Evolutionary conservation across 2,797 vertebrate species (phyloP).

Genomic region (Pelodytes ibericus): DNA sequence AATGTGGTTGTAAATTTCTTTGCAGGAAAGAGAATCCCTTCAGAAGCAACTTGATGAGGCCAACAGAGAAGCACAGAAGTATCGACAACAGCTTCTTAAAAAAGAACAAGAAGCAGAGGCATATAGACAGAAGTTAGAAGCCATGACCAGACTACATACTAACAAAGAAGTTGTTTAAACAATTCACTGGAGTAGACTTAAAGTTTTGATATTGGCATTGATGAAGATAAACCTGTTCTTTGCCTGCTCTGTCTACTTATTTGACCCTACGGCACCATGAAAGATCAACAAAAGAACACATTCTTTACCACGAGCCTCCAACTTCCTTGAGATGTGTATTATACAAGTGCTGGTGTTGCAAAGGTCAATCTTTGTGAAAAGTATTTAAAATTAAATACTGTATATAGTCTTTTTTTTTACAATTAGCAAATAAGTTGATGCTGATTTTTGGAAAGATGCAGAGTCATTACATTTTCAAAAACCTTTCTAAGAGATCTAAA

Average conservation of each 20-base stretch:
- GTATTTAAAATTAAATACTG: constrained; percentile 83
- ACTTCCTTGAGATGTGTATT: constrained; percentile 74
- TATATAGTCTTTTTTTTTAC: constrained; percentile 78
- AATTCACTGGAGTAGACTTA: constrained; percentile 58
- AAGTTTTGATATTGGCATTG: constrained; percentile 62
- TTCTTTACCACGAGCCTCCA: constrained; percentile 57
- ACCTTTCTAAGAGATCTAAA: background rate
- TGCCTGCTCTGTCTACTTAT: constrained; percentile 60
- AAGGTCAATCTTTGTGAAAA: constrained; percentile 71
- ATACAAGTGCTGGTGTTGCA: constrained; percentile 73
- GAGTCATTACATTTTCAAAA: constrained; percentile 63
- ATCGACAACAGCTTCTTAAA: constrained; percentile 84
- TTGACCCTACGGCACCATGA: constrained; percentile 69
- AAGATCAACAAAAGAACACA: constrained; percentile 70
- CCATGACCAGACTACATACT: constrained; percentile 83
- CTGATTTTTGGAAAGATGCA: constrained; percentile 77
- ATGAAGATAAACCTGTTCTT: constrained; percentile 70
- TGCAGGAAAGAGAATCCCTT: constrained; percentile 84
- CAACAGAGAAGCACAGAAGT: constrained; percentile 86
- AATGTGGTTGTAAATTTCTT: no score
- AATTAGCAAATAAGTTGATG: constrained; percentile 77
- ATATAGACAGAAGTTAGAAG: constrained; percentile 85
- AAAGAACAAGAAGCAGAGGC: constrained; percentile 87
- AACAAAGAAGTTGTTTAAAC: constrained; percentile 81
- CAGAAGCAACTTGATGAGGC: constrained; percentile 89